Percentiles rank a stretch among this genome's conserved stretches.
These are phyloP conservation scores for Sternotherus odoratus DNA, from an alignment of 2,797 vertebrate species.

Conservation along the genomic window DNA sequence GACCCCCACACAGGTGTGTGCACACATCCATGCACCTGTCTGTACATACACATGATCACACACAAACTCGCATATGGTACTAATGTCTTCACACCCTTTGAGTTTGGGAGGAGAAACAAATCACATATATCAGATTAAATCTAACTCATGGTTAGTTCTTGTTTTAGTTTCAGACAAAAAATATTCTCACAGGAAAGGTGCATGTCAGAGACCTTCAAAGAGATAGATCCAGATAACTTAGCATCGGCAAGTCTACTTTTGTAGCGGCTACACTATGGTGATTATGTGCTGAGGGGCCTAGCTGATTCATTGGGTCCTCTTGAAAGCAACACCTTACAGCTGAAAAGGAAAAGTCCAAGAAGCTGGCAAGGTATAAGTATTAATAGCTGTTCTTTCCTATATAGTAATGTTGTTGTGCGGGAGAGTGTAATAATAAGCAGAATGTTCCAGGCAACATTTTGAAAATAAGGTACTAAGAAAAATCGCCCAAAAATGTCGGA, in stretches of 20 bases:
- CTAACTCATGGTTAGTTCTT: neutral
- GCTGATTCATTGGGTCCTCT: neutral
- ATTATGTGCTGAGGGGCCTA: rapidly evolving
- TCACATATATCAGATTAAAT: neutral
- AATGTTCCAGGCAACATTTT: conserved; percentile 75
- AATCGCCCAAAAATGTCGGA: conserved; percentile 80
- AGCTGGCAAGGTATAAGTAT: neutral
- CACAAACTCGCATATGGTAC: rapidly evolving
- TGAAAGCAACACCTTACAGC: neutral
- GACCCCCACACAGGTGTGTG: neutral
- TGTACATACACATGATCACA: rapidly evolving
- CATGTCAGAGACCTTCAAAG: neutral
- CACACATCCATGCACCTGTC: neutral
- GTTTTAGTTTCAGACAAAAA: neutral
- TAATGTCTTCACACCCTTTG: neutral
- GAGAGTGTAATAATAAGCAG: conserved; percentile 67
- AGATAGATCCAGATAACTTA: rapidly evolving
- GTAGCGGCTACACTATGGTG: rapidly evolving
- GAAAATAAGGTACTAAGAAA: conserved; percentile 79
- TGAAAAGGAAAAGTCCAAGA: neutral
- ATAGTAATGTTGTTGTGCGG: conserved; percentile 12
- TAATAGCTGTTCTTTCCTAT: conserved; percentile 37
- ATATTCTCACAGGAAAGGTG: neutral
- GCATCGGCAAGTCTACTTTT: rapidly evolving
- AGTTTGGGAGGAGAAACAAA: neutral